These are phyloP conservation scores for Ormyrus thymus DNA, from an alignment of 2,888 invertebrate species.

Conservation along the genomic window DNA sequence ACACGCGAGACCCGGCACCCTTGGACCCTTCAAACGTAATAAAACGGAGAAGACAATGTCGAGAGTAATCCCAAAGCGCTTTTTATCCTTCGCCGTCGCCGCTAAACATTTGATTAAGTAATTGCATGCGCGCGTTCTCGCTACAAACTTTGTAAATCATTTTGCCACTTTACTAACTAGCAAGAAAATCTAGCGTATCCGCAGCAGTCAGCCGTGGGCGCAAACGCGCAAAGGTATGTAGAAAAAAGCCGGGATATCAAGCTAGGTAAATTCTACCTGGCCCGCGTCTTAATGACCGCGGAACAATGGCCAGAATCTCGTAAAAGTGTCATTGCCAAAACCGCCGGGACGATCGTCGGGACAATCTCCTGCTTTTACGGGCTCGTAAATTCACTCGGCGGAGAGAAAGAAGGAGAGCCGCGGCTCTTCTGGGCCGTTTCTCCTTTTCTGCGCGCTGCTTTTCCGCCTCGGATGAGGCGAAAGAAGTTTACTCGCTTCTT, in stretches of 20 bases:
- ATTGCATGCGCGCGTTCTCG: background rate
- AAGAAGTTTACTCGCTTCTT: constrained; percentile 59
- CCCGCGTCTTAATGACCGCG: constrained; percentile 41
- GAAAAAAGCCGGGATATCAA: background rate
- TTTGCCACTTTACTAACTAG: too few species aligned
- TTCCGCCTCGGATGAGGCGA: constrained; percentile 55
- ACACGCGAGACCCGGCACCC: background rate
- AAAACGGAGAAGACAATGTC: background rate
- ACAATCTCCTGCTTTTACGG: constrained; percentile 68
- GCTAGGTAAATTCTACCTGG: constrained; percentile 16
- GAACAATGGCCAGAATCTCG: constrained; percentile 64
- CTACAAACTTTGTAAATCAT: too few species aligned
- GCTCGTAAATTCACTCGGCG: constrained; percentile 67
- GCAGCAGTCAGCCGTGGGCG: too few species aligned
- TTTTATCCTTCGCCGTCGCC: background rate
- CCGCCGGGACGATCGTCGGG: constrained; percentile 60
- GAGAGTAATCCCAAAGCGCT: background rate
- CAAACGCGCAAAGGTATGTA: too few species aligned
- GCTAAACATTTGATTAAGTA: constrained; percentile 20
- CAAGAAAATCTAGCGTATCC: too few species aligned
- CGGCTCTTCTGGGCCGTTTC: constrained; percentile 59
- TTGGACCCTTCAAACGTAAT: constrained; percentile 19
- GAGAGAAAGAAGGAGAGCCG: constrained; percentile 43
- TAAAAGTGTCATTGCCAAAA: constrained; percentile 69
- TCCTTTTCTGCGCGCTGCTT: constrained; percentile 55